Base-by-base conservation (phyloP, 1,140 invertebrate genomes). In the Drosophila seguyi region DNA sequence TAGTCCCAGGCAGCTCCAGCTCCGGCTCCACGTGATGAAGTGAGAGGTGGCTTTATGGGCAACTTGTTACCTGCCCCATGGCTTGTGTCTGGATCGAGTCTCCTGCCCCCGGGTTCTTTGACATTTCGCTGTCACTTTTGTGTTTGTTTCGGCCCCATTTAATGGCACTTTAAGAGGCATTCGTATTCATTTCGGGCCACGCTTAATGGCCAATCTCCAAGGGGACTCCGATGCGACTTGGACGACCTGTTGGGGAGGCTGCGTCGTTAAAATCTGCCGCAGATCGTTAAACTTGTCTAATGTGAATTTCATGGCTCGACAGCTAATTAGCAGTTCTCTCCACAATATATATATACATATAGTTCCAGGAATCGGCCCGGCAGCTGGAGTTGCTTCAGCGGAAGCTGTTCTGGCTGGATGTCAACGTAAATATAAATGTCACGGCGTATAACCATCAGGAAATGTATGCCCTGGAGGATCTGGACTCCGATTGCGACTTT, bases 61-160 rank as follows among this genome's bases (percentile, higher is more conserved):
- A 66, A 87, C 79, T 83, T 87, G 83, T 83, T 88, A 87, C 84
- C 84, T 88, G 84, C 50, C 66, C 53, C 53, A 11, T 55, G 66
- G 62, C 53, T 59, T 72, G 72, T 71, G 67, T 72, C 68, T 72
- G 55, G 39, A 41, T n/a, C 27, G 27, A 42, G 55, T 75, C 71
- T 75, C 38, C 59, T 50, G 22, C 45, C 55, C 48, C 38, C 18
- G 38, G 58, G 79, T 65, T 81, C 63, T 65, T 75, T 83, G 80
- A 83, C 80, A 83, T 83, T 83, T 67, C 22, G 60, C 34, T 83
- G 81, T 63, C 81, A 83, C 60, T 65, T 59, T 77, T 44, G 38
- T 25, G 61, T 42, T 65, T 65, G 56, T 65, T 73, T 74, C 60
- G 53, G 69, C 44, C 56, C 45, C 61, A 42, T 77, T 78, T 85